Percentiles rank a stretch among this genome's conserved stretches.
Evolutionary conservation across 2,113 vertebrate species (phyloP).

Genomic region (Onychostruthus taczanowskii): DNA sequence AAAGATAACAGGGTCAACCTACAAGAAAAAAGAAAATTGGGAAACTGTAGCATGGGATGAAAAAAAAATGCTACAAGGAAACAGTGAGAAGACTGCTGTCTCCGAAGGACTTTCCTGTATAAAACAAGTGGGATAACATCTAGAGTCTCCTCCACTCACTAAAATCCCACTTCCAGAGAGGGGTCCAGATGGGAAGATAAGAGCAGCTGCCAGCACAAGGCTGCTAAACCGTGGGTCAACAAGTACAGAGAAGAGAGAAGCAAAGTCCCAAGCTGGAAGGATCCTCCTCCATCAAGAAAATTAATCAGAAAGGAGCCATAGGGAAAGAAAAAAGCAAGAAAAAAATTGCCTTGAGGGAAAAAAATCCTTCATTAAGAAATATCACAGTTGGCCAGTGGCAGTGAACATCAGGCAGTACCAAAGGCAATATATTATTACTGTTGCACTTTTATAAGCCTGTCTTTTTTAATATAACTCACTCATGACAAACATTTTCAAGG

Average conservation of each 20-base stretch:
- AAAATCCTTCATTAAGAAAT: slow-evolving; percentile 48
- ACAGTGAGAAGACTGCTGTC: background rate
- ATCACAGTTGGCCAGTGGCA: background rate
- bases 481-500: background rate
- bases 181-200: background rate
- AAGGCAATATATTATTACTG: slow-evolving; percentile 30
- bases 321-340: slow-evolving; percentile 17
- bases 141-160: background rate
- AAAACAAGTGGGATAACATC: background rate
- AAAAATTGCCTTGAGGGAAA: background rate
- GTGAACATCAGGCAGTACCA: slow-evolving; percentile 5
- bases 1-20: background rate
- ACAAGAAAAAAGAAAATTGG: background rate
- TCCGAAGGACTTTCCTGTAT: background rate
- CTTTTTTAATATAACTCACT: slow-evolving; percentile 9
- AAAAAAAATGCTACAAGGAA: background rate
- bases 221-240: background rate
- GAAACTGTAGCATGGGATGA: background rate
- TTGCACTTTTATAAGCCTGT: background rate
- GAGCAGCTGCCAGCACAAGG: background rate
- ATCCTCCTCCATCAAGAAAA: background rate
- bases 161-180: background rate
- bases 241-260: background rate
- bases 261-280: background rate
- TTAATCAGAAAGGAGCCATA: background rate